phyloP scores from a whole-genome alignment of 2,113 vertebrate species.

The Mormyrus lacerda region DNA sequence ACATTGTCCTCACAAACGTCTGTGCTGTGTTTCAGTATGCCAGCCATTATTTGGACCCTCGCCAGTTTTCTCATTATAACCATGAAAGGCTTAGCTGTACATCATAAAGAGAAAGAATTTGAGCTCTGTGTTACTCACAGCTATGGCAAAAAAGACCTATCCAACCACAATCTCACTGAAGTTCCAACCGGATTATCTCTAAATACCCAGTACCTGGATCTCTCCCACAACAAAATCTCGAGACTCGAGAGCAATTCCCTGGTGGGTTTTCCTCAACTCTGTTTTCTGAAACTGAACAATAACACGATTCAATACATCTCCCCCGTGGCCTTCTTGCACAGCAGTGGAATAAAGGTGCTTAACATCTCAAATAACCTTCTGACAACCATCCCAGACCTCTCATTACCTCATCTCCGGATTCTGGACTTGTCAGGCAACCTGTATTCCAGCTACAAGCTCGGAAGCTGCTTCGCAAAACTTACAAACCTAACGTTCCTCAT shows the following conservation, averaged over 20 bases:
- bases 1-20: background rate
- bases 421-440: slow-evolving; percentile 45
- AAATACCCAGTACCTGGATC: slow-evolving; percentile 25
- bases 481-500: slow-evolving; percentile 31
- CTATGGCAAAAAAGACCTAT: slow-evolving; percentile 31
- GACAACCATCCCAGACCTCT: slow-evolving; percentile 39
- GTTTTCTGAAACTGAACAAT: slow-evolving; percentile 18
- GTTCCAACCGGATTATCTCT: slow-evolving; percentile 39
- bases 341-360: slow-evolving; percentile 36
- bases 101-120: slow-evolving; percentile 7
- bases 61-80: background rate
- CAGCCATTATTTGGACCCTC: slow-evolving; percentile 4
- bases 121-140: slow-evolving; percentile 34
- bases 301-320: slow-evolving; percentile 23
- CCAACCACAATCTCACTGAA: slow-evolving; percentile 28
- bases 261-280: slow-evolving; percentile 8
- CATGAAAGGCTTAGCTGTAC: background rate
- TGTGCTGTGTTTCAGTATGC: slow-evolving; percentile 13
- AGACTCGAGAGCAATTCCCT: background rate
- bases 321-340: slow-evolving; percentile 20
- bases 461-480: slow-evolving; percentile 34
- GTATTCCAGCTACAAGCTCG: slow-evolving; percentile 45
- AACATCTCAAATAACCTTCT: slow-evolving; percentile 48
- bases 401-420: slow-evolving; percentile 35
- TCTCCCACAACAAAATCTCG: slow-evolving; percentile 21